Percentiles rank a stretch among this genome's conserved stretches.
Conservation (phyloP, 2,888 invertebrate species). For the Lasioglossum figueresi region DNA sequence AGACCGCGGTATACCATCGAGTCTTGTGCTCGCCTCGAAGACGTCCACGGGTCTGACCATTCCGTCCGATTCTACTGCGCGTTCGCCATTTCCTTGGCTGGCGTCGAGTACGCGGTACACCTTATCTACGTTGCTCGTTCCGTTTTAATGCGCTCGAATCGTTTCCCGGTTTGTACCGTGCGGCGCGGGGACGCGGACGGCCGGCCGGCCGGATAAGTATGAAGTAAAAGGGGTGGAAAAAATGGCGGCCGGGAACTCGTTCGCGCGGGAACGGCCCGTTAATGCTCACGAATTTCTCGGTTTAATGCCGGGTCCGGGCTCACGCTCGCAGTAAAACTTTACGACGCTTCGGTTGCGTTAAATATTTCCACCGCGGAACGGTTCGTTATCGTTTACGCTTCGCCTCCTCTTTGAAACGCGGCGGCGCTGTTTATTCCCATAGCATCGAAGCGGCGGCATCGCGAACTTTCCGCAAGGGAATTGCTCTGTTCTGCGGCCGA, state of each 20-base stretch:
- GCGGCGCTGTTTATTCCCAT: neutral
- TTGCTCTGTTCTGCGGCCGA: neutral
- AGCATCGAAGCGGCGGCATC: neutral
- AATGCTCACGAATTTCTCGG: slow-evolving; percentile 22
- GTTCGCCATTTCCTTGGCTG: too few relatives aligned
- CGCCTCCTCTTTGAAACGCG: slow-evolving; percentile 20
- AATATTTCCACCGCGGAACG: slow-evolving; percentile 21
- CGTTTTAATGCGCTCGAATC: slow-evolving; percentile 2
- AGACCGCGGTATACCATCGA: neutral
- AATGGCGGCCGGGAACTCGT: slow-evolving; percentile 15
- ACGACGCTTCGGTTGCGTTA: slow-evolving; percentile 26
- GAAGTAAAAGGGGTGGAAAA: neutral
- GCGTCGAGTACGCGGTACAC: neutral
- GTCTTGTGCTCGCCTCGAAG: neutral
- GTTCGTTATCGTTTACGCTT: slow-evolving; percentile 30
- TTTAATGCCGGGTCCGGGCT: slow-evolving; percentile 9
- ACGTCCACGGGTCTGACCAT: neutral
- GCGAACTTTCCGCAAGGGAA: neutral
- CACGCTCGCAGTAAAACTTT: slow-evolving; percentile 31
- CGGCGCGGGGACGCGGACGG: neutral
- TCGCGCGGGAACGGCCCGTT: slow-evolving; percentile 11
- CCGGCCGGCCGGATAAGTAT: neutral
- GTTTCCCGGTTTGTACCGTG: slow-evolving; percentile 8
- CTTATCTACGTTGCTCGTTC: neutral
- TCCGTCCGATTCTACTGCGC: neutral